phyloP scores from a whole-genome alignment of 2,888 invertebrate species.

The Heliconius aoede region DNA sequence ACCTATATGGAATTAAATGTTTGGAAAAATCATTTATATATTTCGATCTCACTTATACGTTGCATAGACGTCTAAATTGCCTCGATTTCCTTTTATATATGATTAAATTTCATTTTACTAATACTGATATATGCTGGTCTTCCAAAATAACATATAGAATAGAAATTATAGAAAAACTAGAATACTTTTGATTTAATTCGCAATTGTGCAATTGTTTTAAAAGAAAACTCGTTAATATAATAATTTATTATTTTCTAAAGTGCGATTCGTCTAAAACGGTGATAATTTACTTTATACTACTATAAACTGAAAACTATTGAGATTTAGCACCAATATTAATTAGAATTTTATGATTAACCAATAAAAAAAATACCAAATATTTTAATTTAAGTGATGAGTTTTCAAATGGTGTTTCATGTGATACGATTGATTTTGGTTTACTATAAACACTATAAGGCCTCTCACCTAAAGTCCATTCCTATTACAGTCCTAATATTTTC shows the following conservation, averaged over 20 bases:
- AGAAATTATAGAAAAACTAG: too few species aligned
- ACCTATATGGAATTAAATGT: slow-evolving; percentile 2
- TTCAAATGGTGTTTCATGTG: background rate
- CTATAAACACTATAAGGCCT: slow-evolving; percentile 40
- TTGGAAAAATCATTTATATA: background rate
- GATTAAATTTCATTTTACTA: background rate
- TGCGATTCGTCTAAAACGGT: background rate
- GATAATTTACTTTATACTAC: background rate
- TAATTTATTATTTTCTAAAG: background rate
- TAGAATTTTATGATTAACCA: background rate
- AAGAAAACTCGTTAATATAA: background rate
- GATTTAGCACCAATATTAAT: slow-evolving; percentile 20
- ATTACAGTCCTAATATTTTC: background rate
- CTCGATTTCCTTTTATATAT: background rate
- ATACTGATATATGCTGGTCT: too few species aligned
- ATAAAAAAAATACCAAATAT: background rate
- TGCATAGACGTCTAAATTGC: background rate
- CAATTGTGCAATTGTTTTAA: too few species aligned
- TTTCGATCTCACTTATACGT: background rate
- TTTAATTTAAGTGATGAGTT: background rate
- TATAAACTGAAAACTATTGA: background rate
- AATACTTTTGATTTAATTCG: background rate
- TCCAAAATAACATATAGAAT: too few species aligned
- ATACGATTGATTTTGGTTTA: background rate
- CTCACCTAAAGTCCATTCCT: slow-evolving; percentile 32